Evolutionary conservation across 2,797 vertebrate genomes (phyloP), one percentile per base, ranked within the genome.

Genomic region (Odontamblyopus lacepedii): DNA sequence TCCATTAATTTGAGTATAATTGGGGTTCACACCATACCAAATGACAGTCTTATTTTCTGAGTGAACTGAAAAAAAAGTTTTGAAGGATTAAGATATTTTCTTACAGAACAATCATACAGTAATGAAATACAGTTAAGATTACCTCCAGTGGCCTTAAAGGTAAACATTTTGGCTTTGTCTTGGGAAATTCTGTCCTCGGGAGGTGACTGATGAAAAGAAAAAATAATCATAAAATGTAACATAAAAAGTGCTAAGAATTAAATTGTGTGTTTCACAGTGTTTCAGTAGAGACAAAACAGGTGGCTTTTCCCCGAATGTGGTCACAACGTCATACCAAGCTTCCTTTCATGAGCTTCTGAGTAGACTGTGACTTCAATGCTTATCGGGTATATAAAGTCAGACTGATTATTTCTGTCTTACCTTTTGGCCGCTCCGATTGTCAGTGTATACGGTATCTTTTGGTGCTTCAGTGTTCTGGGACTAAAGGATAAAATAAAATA

Each of bases 241-340:
- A 12, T 30, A 13, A 66, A 18, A 66, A 30, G 63, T 65, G 6
- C 19, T 8, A 5, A 27, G 35, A 18, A 19, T 44, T 19, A 19
- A 68, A 26, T 72, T 15, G 4, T 27, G 18, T 5, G 13, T 50
- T 18, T 29, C 29, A 75, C 63, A 53, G 55, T 72, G 71, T 75
- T 48, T 76, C 61, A 32, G 74, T 0, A 30, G 73, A 74, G 67
- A 65, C 57, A 63, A 78, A 75, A 84, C 48, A 77, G 63, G 79
- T 81, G 83, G 75, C 87, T 88, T 92, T 92, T 92, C 90, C 85
- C 89, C 76, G 87, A 89, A 91, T 85, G 77, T 87, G 78, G 70
- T 69, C 56, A 62, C 84, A 79, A 85, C 84, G 82, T 90, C 87
- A 89, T 85, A 89, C 35, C 50, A 64, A 72, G 79, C 85, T 90